Percentiles rank a stretch among this genome's conserved stretches.
phyloP scores from a whole-genome alignment of 1,140 invertebrate genomes.

The Bombus balteatus region DNA sequence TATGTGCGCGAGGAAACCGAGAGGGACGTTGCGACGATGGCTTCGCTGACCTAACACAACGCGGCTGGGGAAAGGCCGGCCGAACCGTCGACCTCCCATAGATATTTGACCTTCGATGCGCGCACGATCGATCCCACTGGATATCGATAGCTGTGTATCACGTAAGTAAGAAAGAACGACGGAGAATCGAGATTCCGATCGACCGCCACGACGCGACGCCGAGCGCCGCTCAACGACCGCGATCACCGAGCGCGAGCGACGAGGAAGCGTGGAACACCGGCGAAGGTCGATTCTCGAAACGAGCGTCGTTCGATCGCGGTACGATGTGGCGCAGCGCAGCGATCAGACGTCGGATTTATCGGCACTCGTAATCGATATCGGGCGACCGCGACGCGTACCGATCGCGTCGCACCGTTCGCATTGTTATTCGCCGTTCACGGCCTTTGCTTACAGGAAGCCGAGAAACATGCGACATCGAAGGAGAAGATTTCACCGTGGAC shows the following conservation, averaged over 20 bases:
- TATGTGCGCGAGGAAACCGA: conserved; percentile 60
- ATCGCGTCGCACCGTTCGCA: conserved; percentile 3
- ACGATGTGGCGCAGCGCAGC: too few relatives aligned
- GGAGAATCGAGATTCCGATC: too few relatives aligned
- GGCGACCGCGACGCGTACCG: not conserved
- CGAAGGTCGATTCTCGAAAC: too few relatives aligned
- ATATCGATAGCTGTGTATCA: conserved; percentile 26
- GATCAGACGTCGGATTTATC: not conserved
- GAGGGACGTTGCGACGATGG: conserved; percentile 51
- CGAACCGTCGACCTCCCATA: conserved; percentile 31
- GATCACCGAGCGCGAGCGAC: too few relatives aligned
- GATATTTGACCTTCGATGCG: conserved; percentile 8
- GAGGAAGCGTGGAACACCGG: too few relatives aligned
- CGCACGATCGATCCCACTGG: conserved; percentile 16
- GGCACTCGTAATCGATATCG: conserved; percentile 28
- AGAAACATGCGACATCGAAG: conserved; percentile 77
- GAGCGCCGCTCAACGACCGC: too few relatives aligned
- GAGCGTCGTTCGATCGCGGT: too few relatives aligned
- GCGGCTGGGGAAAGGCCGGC: conserved; percentile 7
- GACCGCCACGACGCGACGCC: too few relatives aligned
- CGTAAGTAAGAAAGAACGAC: conserved; percentile 22
- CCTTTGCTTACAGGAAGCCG: conserved; percentile 72
- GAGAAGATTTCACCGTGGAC: conserved; percentile 77
- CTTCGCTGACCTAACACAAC: conserved; percentile 50
- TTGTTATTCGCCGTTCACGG: not conserved